phyloP scores from a whole-genome alignment of 2,888 invertebrate genomes.

The Drosophila imparisetae region DNA sequence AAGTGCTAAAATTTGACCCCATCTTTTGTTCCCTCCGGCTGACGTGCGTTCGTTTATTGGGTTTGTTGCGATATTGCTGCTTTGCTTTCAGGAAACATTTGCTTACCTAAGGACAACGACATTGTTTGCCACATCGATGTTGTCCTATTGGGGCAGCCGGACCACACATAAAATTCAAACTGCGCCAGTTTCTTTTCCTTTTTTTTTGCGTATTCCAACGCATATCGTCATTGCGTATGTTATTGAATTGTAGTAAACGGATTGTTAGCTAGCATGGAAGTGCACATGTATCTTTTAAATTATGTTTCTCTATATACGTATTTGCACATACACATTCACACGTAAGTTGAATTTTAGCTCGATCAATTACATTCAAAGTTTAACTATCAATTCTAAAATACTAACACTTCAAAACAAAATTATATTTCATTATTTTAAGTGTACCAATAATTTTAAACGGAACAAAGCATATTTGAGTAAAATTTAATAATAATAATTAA shows the following conservation, averaged over 20 bases:
- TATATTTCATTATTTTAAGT: background rate
- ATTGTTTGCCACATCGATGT: background rate
- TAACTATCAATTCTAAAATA: background rate
- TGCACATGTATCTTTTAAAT: background rate
- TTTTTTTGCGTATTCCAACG: background rate
- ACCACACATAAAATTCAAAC: background rate
- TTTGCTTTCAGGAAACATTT: background rate
- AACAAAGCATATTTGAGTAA: background rate
- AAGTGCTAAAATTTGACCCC: background rate
- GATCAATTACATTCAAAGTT: too few species aligned
- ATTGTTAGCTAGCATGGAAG: background rate
- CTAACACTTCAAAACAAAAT: background rate
- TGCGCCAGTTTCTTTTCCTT: background rate
- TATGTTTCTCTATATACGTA: background rate
- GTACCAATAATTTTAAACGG: background rate
- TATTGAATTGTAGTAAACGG: background rate
- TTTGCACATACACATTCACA: background rate
- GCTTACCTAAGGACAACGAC: background rate
- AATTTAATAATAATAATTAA: background rate
- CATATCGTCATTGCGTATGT: background rate
- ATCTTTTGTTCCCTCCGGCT: background rate
- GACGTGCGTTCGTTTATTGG: background rate
- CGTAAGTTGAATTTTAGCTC: background rate
- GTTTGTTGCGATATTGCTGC: background rate
- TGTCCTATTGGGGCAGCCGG: background rate